These are phyloP conservation scores for Acestrorhynchus altus DNA, from an alignment of 2,797 vertebrate species.

Conservation along the genomic window DNA sequence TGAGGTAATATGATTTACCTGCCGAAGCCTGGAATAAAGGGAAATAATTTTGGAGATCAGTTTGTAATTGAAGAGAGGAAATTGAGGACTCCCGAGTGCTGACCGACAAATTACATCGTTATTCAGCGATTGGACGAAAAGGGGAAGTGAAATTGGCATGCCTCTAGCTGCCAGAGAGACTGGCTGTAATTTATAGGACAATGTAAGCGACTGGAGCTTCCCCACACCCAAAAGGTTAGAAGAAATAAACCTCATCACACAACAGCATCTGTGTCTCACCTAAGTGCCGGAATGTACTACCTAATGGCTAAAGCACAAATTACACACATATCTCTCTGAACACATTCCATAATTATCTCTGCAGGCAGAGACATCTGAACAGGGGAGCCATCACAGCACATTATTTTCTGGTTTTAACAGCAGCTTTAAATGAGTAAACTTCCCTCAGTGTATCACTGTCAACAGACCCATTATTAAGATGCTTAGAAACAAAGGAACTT, in stretches of 20 bases:
- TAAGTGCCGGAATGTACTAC: background rate
- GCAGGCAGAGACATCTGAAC: background rate
- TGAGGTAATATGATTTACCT: conserved; percentile 61
- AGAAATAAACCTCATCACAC: background rate
- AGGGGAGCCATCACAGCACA: background rate
- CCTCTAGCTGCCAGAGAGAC: conserved; percentile 41
- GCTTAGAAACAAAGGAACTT: too few species aligned
- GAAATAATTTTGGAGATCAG: conserved; percentile 57
- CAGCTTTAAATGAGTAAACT: too few species aligned
- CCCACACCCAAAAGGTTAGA: background rate
- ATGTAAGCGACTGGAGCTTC: background rate
- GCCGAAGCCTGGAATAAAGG: conserved; percentile 51
- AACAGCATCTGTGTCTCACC: background rate
- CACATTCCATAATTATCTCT: background rate
- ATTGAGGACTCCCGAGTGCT: conserved; percentile 43
- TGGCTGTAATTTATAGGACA: conserved; percentile 40
- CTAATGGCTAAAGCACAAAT: background rate
- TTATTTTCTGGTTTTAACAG: too few species aligned
- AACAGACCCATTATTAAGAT: background rate
- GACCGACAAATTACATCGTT: conserved; percentile 61
- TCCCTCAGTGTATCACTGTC: background rate
- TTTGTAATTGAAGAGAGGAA: conserved; percentile 47
- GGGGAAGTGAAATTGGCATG: conserved; percentile 41
- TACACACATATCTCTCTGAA: background rate
- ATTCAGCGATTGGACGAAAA: conserved; percentile 48